Percentiles rank a stretch among this genome's conserved stretches.
These are phyloP conservation scores for Dexiosoma caninum DNA, from an alignment of 2,888 invertebrate species.

Conservation along the genomic window DNA sequence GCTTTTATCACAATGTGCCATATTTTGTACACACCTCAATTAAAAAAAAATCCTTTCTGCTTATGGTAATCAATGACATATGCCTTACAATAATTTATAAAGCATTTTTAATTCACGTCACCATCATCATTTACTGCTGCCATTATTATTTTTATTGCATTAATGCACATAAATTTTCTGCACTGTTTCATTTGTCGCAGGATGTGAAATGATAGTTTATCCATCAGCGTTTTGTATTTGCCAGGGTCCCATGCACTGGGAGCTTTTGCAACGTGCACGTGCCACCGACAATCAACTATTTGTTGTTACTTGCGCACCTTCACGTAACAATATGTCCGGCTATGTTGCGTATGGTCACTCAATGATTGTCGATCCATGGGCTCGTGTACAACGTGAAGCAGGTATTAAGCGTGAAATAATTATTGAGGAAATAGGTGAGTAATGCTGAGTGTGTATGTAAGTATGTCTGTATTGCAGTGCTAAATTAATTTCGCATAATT, in stretches of 20 bases:
- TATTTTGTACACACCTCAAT: no score
- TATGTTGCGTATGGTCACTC: conserved; percentile 96
- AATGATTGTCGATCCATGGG: conserved; percentile 88
- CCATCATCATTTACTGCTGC: conserved; percentile 5
- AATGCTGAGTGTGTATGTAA: not conserved
- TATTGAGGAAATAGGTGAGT: conserved; percentile 85
- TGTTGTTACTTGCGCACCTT: conserved; percentile 90
- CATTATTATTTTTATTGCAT: conserved; percentile 3
- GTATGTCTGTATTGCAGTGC: not conserved
- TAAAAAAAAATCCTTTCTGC: no score
- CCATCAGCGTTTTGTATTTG: conserved; percentile 88
- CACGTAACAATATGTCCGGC: conserved; percentile 85
- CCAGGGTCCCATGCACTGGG: conserved; percentile 93
- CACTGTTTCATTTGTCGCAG: conserved; percentile 76
- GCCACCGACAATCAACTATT: conserved; percentile 94
- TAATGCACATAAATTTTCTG: not conserved
- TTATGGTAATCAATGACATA: not conserved
- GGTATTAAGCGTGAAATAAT: conserved; percentile 85
- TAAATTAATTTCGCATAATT: not conserved
- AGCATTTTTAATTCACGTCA: conserved; percentile 1
- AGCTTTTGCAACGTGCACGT: conserved; percentile 87
- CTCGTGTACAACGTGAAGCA: conserved; percentile 84
- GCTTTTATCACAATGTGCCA: no score
- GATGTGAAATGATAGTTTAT: conserved; percentile 91
- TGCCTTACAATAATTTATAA: conserved; percentile 6